Base-by-base conservation (phyloP, 2,797 vertebrate species). In the Sandelia bainsii region DNA sequence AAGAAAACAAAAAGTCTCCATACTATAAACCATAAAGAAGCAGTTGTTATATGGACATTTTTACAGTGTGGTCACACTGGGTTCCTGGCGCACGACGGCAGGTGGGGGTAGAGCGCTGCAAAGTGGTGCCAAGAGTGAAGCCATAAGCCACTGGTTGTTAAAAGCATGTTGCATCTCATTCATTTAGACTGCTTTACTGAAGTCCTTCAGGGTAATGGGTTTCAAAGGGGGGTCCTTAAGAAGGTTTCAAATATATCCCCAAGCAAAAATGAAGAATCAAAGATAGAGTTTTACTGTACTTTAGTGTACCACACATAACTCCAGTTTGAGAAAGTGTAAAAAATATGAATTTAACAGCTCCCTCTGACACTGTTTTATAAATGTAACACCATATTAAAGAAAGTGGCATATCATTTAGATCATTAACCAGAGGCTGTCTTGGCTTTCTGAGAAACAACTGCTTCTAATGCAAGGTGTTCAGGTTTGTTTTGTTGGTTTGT, bases 51-150 rank as follows among this genome's bases (percentile, higher is more conserved):
- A 22, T 19, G n/a, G 29, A 46, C 16, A 11, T 70, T 65, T 67
- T 72, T 79, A 48, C 74, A 80, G 80, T 9, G 70, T 50, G 68
- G 59, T 10, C 82, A 69, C 72, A 49, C 50, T 72, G 58, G 80
- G 37, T 83, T 90, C 73, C 90, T 77, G 71, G 72, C 81, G 73
- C 78, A 71, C 81, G 83, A 93, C 94, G 82, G 92, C 93, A 95
- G 94, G 92, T 93, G 94, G 94, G 89, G 91, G 92, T 94, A 95
- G 93, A 94, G 94, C 64, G 91, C 93, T 90, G 87, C 78, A 82
- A 67, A 92, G 90, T 81, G 81, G 49, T 73, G 85, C 79, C 75
- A 68, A 60, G 68, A 61, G 69, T 78, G 62, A 22, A 75, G 63
- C 76, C 74, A 32, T 6, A 11, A 70, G 64, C 75, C 50, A 39